Base-by-base conservation (phyloP, 2,888 invertebrate genomes). In the Cabera pusaria region DNA sequence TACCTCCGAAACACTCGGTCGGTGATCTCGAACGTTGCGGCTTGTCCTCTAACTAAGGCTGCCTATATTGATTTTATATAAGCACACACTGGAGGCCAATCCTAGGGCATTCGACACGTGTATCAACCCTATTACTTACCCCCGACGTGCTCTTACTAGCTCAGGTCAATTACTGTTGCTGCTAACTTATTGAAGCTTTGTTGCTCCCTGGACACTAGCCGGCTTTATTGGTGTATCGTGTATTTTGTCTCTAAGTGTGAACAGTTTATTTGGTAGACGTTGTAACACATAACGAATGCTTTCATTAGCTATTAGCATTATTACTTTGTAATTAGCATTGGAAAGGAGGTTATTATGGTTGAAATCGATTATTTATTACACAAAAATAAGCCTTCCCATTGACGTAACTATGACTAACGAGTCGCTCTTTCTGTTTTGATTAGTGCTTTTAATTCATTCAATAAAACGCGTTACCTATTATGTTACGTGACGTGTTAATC, bases 11-110 rank as follows among this genome's bases (percentile, higher is more conserved):
- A 56, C 58, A 61, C 52, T 56, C 61, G 61, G 64, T 69, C 71
- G 65, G 61, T 66, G 58, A 68, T 70, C 64, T 62, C 59, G 52
- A 48, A 54, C 60, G 31, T 58, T 63, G 64, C 59, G 62, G 64
- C 59, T 67, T 65, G 63, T 72, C 71, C 73, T 66, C 46, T 53
- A 56, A 70, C 46, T 53, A 56, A 70, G 62, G 53, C 59, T 50
- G 52, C 44, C 54, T 51, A 72, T 77, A 81, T 81, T 73, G 78
- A 77, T 79, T 78, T 72, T 68, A 49, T 60, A 56, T 40, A 46
- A 52, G 55, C 49, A 65, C 52, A 56, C 44, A 54, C 59, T 46
- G 38, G 42, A 55, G 57, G 54, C 60, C 53, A 51, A 57, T 54
- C 51, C 56, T 50, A 55, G 52, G 57, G 60, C 34, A 36, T 38